Evolutionary conservation across 2,113 vertebrate species (phyloP).

Genomic region (Ammodytes dubius): DNA sequence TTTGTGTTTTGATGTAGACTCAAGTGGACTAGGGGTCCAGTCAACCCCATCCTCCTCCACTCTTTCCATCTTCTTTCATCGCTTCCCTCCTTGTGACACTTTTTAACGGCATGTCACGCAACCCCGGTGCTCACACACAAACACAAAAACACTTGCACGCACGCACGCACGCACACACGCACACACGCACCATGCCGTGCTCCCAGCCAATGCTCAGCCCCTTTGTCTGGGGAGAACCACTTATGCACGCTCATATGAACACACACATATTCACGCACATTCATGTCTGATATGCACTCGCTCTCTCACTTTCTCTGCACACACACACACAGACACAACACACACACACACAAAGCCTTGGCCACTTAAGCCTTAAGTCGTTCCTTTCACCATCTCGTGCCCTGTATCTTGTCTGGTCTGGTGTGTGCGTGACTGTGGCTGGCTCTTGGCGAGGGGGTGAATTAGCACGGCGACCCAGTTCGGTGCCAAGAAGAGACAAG

Average conservation of each 20-base stretch:
- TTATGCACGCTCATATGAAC: constrained; percentile 66
- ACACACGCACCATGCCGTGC: constrained; percentile 55
- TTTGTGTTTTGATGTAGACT: constrained; percentile 76
- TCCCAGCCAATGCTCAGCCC: constrained; percentile 65
- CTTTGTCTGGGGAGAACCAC: constrained; percentile 73
- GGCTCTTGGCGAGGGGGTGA: constrained; percentile 64
- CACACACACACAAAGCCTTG: neutral
- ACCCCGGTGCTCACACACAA: constrained; percentile 55
- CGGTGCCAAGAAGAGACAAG: constrained; percentile 56
- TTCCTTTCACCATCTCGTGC: constrained; percentile 67
- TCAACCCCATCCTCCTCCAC: constrained; percentile 45
- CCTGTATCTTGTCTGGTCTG: constrained; percentile 62
- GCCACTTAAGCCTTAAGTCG: constrained; percentile 49
- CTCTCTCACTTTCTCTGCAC: neutral
- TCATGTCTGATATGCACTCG: constrained; percentile 45
- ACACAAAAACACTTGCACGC: constrained; percentile 18
- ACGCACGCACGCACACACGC: constrained; percentile 21
- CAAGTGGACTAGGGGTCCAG: constrained; percentile 70
- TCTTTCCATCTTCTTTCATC: constrained; percentile 50
- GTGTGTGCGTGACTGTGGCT: constrained; percentile 81
- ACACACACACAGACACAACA: constrained; percentile 6
- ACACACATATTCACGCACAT: constrained; percentile 61
- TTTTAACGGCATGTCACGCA: constrained; percentile 77
- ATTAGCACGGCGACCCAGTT: constrained; percentile 82
- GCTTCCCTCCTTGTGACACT: constrained; percentile 71